Percentiles rank a stretch among this genome's conserved stretches.
phyloP scores from a whole-genome alignment of 2,888 invertebrate genomes.

The Amorpha juglandis region DNA sequence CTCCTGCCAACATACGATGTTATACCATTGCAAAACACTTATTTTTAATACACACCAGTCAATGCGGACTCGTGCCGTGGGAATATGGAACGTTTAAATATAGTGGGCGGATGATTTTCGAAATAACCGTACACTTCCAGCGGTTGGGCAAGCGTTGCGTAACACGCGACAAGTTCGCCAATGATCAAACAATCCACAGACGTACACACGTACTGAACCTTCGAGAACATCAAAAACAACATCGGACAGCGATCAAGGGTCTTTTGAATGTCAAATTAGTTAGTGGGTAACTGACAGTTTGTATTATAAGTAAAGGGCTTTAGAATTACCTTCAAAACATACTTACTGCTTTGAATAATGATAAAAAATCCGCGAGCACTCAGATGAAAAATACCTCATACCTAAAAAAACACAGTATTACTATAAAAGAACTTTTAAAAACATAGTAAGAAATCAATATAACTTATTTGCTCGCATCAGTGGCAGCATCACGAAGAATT shows the following conservation, averaged over 20 bases:
- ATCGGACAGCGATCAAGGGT: constrained; percentile 7
- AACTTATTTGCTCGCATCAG: neutral
- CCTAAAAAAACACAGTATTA: neutral
- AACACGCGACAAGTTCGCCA: constrained; percentile 27
- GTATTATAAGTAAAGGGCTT: neutral
- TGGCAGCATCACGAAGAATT: neutral
- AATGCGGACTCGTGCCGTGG: constrained; percentile 58
- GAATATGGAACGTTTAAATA: constrained; percentile 71
- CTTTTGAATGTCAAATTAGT: constrained; percentile 26
- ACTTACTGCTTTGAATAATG: neutral
- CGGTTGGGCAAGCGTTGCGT: constrained; percentile 29
- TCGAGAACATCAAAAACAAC: constrained; percentile 10
- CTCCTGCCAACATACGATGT: constrained; percentile 73
- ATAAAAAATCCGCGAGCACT: neutral
- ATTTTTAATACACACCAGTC: constrained; percentile 53
- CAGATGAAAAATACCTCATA: neutral
- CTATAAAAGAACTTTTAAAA: too few relatives aligned
- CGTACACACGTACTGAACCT: neutral
- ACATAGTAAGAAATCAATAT: neutral
- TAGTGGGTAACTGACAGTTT: constrained; percentile 1
- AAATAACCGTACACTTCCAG: constrained; percentile 37
- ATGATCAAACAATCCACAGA: constrained; percentile 3
- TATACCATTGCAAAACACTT: constrained; percentile 62
- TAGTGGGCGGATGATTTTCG: constrained; percentile 58
- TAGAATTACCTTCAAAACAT: neutral